phyloP scores from a whole-genome alignment of 2,113 vertebrate species.

The Irena cyanogastra region DNA sequence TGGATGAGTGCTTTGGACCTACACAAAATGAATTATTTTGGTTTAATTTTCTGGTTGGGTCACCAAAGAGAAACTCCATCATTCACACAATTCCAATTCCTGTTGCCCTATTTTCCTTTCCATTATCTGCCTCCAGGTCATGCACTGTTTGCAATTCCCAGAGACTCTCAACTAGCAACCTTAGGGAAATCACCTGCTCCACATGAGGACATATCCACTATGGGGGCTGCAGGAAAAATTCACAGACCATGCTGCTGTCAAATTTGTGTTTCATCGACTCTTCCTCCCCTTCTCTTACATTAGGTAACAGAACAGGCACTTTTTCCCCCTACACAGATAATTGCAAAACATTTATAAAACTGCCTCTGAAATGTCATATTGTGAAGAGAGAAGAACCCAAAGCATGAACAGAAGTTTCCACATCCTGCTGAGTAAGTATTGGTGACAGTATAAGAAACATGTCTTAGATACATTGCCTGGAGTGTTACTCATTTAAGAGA shows the following conservation, averaged over 20 bases:
- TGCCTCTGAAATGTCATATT: not conserved
- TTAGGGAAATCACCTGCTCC: not conserved
- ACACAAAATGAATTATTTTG: not conserved
- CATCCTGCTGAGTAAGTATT: conserved; percentile 45
- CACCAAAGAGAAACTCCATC: not conserved
- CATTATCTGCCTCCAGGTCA: not conserved
- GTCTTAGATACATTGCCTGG: not conserved
- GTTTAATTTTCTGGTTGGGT: not conserved
- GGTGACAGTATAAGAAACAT: not conserved
- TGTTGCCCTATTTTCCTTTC: not conserved
- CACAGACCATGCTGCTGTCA: not conserved
- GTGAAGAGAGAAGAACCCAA: not conserved
- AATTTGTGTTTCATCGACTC: fast-evolving
- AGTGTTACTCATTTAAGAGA: not conserved
- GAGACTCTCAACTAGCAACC: fast-evolving
- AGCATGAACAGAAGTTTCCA: conserved; percentile 34
- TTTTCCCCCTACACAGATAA: not conserved
- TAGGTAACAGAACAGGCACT: not conserved
- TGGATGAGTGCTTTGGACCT: not conserved
- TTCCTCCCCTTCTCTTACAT: not conserved
- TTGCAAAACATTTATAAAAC: not conserved
- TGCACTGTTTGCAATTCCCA: not conserved
- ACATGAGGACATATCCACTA: not conserved
- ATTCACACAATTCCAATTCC: not conserved
- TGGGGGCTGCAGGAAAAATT: not conserved